Evolutionary conservation across 2,888 invertebrate genomes (phyloP).

Genomic region (Stenolophus ochropezus): DNA sequence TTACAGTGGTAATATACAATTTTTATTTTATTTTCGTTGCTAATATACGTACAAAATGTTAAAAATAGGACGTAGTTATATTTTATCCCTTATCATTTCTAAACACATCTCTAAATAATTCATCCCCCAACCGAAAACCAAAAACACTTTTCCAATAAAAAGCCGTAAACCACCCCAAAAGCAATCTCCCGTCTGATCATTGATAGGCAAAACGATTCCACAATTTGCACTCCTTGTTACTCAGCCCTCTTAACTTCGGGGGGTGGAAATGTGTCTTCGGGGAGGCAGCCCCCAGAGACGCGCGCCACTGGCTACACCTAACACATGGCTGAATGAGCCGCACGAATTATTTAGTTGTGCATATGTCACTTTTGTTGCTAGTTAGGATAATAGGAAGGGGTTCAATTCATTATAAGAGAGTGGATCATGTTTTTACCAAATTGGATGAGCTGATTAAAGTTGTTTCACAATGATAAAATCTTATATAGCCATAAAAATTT

Average conservation of each 20-base stretch:
- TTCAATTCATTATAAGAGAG: neutral
- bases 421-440: neutral
- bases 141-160: constrained; percentile 6
- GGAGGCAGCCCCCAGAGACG: constrained; percentile 7
- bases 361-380: constrained; percentile 17
- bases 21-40: too few relatives aligned
- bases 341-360: constrained; percentile 28
- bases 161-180: constrained; percentile 1
- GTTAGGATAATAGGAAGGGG: neutral
- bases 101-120: neutral
- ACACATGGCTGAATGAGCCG: constrained; percentile 28
- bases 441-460: neutral
- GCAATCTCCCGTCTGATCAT: neutral
- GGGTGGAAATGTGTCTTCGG: constrained; percentile 49
- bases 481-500: neutral
- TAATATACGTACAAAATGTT: too few relatives aligned
- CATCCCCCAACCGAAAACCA: neutral
- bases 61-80: too few relatives aligned
- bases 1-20: too few relatives aligned
- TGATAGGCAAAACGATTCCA: constrained; percentile 53
- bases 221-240: constrained; percentile 28
- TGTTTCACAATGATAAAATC: neutral
- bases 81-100: too few relatives aligned
- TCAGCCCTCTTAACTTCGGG: neutral
- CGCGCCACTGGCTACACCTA: neutral